Evolutionary conservation across 2,797 vertebrate genomes (phyloP), one percentile per base, ranked within the genome.

Genomic region (Morelia viridis): DNA sequence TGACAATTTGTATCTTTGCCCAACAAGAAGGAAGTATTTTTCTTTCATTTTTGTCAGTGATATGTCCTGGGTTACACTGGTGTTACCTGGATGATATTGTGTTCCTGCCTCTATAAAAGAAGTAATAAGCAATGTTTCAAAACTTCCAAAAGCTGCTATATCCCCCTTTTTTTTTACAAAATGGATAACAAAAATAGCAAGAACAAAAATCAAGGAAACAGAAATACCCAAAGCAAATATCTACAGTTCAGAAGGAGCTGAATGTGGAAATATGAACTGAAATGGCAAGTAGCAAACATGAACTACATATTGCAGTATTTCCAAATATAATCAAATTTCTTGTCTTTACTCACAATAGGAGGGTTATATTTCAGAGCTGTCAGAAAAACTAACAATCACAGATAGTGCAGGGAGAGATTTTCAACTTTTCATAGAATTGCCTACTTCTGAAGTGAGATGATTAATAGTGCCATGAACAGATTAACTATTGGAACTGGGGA

Each of bases 401-500:
- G 89, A 85, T 87, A 92, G 41, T 53, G 91, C 6, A 91, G 61
- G 61, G 91, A 92, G 93, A 93, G 24, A n/a, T 94, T 94, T 91
- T 94, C 84, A 90, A 90, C 92, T 95, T 76, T 65, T 95, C 92
- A 80, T 57, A 57, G 46, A 46, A 86, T 4, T 68, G 17, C 17
- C 57, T 87, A 28, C 71, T 93, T 19, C 61, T 87, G 46, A 19
- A 95, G 84, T 26, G 26, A 92, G 90, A 93, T 93, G 92, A 96
- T 93, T 95, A 94, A 94, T 92, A 87, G 64, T 92, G 12, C 94
- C 95, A 95, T 58, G 5, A 86, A 57, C 93, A 93, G 76, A 94
- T 94, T 91, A 94, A 93, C 53, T 84, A 93, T 94, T 91, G 6
- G 68, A 91, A 35, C n/a, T 46, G 12, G 86, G 90, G 93, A 92